Evolutionary conservation across 2,797 vertebrate species (phyloP).

Genomic region (Fringilla coelebs): DNA sequence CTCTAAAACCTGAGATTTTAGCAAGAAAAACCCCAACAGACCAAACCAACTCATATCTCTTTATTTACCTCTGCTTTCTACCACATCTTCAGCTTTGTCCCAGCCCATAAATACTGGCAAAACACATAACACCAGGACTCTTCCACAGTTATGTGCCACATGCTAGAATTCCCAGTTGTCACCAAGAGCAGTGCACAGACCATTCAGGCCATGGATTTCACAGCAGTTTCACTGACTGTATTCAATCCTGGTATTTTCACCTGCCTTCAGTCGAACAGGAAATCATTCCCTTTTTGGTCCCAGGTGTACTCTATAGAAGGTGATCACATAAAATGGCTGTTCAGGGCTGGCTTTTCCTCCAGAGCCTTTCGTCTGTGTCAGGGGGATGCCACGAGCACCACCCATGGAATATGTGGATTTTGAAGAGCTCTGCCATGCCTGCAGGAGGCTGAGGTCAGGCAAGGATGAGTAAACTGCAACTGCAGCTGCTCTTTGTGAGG

Average conservation of each 20-base stretch:
- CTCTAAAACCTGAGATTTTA: not conserved
- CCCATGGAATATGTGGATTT: not conserved
- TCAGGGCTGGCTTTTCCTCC: not conserved
- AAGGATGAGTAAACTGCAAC: not conserved
- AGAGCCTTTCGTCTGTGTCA: not conserved
- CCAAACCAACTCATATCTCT: not conserved
- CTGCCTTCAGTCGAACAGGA: not conserved
- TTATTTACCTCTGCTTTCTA: not conserved
- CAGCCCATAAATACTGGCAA: not conserved
- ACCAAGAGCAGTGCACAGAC: not conserved
- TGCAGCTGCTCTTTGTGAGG: not conserved
- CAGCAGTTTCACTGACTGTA: not conserved
- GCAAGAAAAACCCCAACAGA: not conserved
- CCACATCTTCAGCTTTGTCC: not conserved
- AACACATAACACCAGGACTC: accelerated
- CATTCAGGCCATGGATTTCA: not conserved
- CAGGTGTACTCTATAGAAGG: not conserved
- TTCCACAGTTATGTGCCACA: not conserved
- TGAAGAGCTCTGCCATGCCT: not conserved
- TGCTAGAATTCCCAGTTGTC: not conserved
- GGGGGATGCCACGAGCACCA: not conserved
- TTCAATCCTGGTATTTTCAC: not conserved
- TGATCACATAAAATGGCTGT: not conserved
- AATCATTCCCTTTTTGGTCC: not conserved
- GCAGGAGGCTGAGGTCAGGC: not conserved